Base-by-base conservation (phyloP, 2,888 invertebrate species). In the Drosophila colorata region DNA sequence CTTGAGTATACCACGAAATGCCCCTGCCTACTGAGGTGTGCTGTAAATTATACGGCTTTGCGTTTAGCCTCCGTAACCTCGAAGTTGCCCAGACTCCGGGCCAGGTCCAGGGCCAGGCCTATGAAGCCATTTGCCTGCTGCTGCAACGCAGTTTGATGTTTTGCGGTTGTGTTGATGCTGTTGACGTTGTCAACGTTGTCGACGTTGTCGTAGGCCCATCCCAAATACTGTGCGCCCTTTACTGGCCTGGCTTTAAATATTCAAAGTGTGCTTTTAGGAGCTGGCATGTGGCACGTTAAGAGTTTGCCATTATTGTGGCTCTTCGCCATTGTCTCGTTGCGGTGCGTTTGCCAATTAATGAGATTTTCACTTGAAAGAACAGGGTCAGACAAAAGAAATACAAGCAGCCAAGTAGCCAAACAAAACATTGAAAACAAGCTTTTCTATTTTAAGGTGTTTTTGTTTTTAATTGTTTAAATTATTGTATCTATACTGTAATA, bases 31-130 rank as follows among this genome's bases (percentile, higher is more conserved):
- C 51, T 56, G 47, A 74, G 85, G 75, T 78, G 75, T 58, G 71
- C 70, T 78, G 89, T 78, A 87, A 88, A 87, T 84, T 87, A 84
- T 84, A 88, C 71, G 85, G 72, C 79, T 78, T 78, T 84, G 85
- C 86, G 85, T 87, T 87, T 80, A 80, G 74, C 65, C 87, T 71
- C 49, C 70, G 57, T 66, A 83, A 72, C 80, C 76, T 59, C 71
- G 35, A 79, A 70, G 75, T 70, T 61, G 49, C 46, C 58, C 73
- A 58, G 63, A 25, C 55, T 35, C 38, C 44, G 25, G 25, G 9
- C 4, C 18, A 18, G 23, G 35, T 20, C 13, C 23, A 13, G 31
- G 37, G 3, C 43, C 14, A 38, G 55, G 13, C 46, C 44, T 59
- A 61, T 46, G 55, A 46, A 49, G 16, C 55, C 25, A 64, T 64